Evolutionary conservation across 2,888 invertebrate genomes (phyloP).

Genomic region (Nymphalis urticae): DNA sequence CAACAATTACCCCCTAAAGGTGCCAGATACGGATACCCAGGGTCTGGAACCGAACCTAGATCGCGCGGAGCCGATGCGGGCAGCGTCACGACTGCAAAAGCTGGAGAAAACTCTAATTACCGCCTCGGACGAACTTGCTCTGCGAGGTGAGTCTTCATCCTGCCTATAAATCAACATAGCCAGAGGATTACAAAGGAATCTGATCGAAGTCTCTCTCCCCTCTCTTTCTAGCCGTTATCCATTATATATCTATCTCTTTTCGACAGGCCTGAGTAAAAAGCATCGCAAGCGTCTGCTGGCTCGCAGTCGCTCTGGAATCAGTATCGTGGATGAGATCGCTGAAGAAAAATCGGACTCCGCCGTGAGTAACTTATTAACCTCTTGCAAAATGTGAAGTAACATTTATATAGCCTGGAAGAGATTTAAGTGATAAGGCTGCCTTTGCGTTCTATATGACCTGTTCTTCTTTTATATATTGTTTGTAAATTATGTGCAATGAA

Average conservation of each 20-base stretch:
- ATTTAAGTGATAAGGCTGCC: background rate
- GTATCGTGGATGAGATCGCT: constrained; percentile 60
- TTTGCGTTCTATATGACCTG: too few species aligned
- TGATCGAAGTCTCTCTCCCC: too few species aligned
- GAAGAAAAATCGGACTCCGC: constrained; percentile 27
- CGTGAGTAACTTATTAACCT: constrained; percentile 36
- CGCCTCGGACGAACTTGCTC: constrained; percentile 66
- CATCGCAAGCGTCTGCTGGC: constrained; percentile 66
- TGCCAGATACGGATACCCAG: constrained; percentile 51
- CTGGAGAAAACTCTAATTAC: constrained; percentile 76
- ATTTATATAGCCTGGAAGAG: too few species aligned
- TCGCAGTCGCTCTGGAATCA: constrained; percentile 58
- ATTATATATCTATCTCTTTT: background rate
- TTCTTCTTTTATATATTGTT: too few species aligned
- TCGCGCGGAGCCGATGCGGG: constrained; percentile 58
- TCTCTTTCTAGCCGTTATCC: too few species aligned
- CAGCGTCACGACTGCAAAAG: constrained; percentile 64
- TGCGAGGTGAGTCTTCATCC: constrained; percentile 56
- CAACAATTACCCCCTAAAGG: constrained; percentile 86
- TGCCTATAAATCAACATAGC: too few species aligned
- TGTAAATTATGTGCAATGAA: too few species aligned
- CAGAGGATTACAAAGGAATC: too few species aligned
- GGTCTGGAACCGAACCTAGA: constrained; percentile 55
- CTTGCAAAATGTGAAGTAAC: background rate
- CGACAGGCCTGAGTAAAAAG: constrained; percentile 63